Evolutionary conservation across 2,888 invertebrate genomes (phyloP), one percentile per base, ranked within the genome.

Genomic region (Zonitis immaculata): DNA sequence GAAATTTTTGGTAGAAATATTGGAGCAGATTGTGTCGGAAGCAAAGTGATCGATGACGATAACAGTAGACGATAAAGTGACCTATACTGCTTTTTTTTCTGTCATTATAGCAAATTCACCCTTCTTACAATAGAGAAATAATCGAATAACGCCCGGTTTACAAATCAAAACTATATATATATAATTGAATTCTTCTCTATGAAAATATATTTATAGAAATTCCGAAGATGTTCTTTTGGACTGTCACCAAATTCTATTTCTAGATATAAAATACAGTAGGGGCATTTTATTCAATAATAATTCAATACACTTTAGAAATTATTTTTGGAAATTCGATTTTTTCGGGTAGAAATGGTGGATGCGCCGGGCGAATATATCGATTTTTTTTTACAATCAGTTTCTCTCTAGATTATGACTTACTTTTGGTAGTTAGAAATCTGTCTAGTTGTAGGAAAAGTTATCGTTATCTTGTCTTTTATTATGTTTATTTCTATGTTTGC

Each of bases 131-230:
- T n/a, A n/a, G n/a, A n/a, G n/a, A n/a, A n/a, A n/a, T 1, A 32
- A 32, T 32, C 32, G 14, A 32, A 32, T 32, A 18, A 7, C 16
- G 8, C 9, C 9, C 9, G 9, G 9, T 35, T 35, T 35, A 35
- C 18, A 35, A 35, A 35, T 35, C 35, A 16, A 8, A 18, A 35
- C 35, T n/a, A n/a, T n/a, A n/a, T n/a, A n/a, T n/a, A n/a, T 35
- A 18, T 35, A 35, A 35, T 35, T 35, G 35, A 35, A 18, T 35
- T 35, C 7, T 16, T 35, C 16, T n/a, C n/a, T n/a, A n/a, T n/a
- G n/a, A n/a, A n/a, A n/a, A n/a, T n/a, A n/a, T 35, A 35, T 35
- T 35, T 35, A 35, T 35, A 35, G 35, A 18, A 35, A 35, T 35
- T 35, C 35, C 35, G 9, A 7, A 32, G 14, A 14, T 35, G 35